Evolutionary conservation across 1,140 invertebrate species (phyloP), one percentile per base, ranked within the genome.

Genomic region (Rhyacophila brunnea): DNA sequence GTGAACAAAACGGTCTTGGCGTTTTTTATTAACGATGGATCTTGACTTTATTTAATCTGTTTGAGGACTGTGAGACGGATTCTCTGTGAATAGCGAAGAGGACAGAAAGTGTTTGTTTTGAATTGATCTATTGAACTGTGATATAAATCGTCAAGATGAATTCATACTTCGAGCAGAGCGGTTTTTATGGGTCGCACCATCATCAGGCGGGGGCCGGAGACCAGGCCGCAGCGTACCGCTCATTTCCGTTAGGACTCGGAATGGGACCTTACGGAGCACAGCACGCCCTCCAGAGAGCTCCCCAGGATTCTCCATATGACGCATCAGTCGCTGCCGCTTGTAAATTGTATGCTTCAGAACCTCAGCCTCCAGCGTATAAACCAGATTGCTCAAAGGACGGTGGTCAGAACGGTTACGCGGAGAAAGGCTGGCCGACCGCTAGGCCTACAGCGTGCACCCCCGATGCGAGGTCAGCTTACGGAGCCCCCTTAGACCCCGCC

Each of bases 81-180:
- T 40, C 11, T 40, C 3, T 6, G 11, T 15, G 38, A 40, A 15
- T n/a, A 40, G 4, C 15, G 38, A 40, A 3, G 15, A 40, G 11
- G n/a, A 15, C 38, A 40, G 38, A 13, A 15, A 5, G 38, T 13
- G 11, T 15, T 40, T 15, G 38, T 40, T 40, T 40, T 40, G 38
- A 40, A 40, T 5, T 9, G 23, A 28, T 28, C 9, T 28, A 28
- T 28, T 28, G 23, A 19, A 46, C 44, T 46, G 44, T 46, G 20
- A 28, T 6, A 46, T 5, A 44, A 18, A 47, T 17, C 4, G 61
- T 70, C 75, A 84, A 79, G 80, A 95, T 95, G 93, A 95, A 95
- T 86, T 93, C 92, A 70, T 95, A 95, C 78, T 96, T 95, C 76
- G 92, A 95, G 79, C 92, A 94, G 81, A 87, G 88, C 76, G 91